A percentile compares a stretch with the other conserved stretches of the same genome.
Conservation (phyloP, 2,888 invertebrate genomes). For the Torymus auratus region DNA sequence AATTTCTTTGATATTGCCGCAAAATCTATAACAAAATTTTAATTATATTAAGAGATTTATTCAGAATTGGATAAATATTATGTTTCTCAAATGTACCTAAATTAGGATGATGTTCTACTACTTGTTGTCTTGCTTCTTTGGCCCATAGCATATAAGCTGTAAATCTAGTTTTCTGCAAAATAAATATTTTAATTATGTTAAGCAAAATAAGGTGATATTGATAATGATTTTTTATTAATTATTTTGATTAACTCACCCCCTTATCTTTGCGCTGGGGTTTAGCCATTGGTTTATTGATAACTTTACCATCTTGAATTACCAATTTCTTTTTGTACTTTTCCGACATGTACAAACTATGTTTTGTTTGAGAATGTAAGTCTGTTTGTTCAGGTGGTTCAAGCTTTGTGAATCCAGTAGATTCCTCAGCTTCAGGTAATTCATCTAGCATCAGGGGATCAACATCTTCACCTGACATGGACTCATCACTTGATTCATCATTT, state of each 20-base stretch:
- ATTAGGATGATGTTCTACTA: conserved; percentile 84
- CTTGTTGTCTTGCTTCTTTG: conserved; percentile 86
- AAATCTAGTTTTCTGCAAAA: conserved; percentile 82
- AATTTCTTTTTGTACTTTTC: conserved; percentile 88
- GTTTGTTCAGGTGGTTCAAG: conserved; percentile 77
- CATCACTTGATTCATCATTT: conserved; percentile 68
- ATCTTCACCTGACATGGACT: conserved; percentile 70
- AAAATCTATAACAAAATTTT: conserved; percentile 80
- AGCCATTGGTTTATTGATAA: conserved; percentile 80
- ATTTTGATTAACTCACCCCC: conserved; percentile 78
- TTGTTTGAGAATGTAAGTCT: conserved; percentile 77
- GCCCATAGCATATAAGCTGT: conserved; percentile 96
- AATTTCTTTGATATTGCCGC: conserved; percentile 89
- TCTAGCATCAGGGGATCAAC: conserved; percentile 75
- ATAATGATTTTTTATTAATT: background rate
- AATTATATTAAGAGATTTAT: too few species aligned
- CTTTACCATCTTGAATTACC: conserved; percentile 82
- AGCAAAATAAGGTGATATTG: conserved; percentile 13
- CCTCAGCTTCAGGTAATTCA: conserved; percentile 61
- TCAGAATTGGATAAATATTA: background rate
- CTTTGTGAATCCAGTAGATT: conserved; percentile 77
- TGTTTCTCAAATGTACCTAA: conserved; percentile 78
- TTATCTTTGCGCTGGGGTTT: conserved; percentile 89
- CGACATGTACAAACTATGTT: conserved; percentile 85
- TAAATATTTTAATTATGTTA: conserved; percentile 23